Base-by-base conservation (phyloP, 2,797 vertebrate species). In the Aphelocoma californica region DNA sequence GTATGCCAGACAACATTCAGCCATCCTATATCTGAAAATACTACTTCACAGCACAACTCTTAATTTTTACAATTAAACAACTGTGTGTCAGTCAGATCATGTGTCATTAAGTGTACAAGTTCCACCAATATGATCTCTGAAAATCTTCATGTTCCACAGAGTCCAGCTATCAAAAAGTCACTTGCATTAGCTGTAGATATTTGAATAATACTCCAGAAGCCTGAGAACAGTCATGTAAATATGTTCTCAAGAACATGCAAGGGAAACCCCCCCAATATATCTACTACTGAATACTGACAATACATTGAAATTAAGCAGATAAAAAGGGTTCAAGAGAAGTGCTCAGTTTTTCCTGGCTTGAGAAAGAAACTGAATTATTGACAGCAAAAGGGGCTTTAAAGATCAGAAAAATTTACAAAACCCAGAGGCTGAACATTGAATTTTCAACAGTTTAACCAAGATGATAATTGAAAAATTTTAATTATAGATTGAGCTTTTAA, bases 241-340 rank as follows among this genome's bases (percentile, higher is more conserved):
- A 69, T 10, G 10, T 66, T 51, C 47, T 61, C n/a, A 66, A 66
- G 47, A 23, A 72, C 8, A 58, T 29, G 7, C 3, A 57, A 61
- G 8, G 8, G 17, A 71, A 70, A 47, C 7, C 5, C 1, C 0
- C 0, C 5, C 10, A 38, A 4, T 3, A 58, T 14, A 44, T 19
- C 15, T 61, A 42, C 10, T 64, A 23, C 9, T 48, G 28, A 88
- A 61, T 73, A 57, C 15, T 62, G 19, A 45, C 2, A 32, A 61
- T 20, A n/a, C 1, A 32, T 7, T 79, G 26, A 69, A 84, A 69
- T 44, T 47, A 79, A 65, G 48, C 12, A 86, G 28, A 50, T 64
- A 75, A 62, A 81, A 42, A 3, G 34, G 4, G 4, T 42, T 83
- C 38, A 57, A 73, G 11, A 80, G 7, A 86, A 84, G 70, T 18